Conservation (phyloP, 2,888 invertebrate species). For the Sisyra terminalis region DNA sequence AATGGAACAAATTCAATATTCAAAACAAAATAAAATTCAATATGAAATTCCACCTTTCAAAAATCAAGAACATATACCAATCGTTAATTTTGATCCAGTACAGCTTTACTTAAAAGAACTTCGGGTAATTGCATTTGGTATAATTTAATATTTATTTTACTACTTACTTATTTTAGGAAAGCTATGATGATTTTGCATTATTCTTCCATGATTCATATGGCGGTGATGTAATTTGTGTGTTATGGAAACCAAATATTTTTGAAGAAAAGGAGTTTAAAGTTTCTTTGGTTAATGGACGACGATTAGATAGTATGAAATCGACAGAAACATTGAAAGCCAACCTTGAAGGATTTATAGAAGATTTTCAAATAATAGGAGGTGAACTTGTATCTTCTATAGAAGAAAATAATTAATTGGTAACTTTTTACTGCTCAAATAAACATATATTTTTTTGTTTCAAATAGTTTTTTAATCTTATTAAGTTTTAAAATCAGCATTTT, state of each 20-base stretch:
- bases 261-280: slow-evolving; percentile 52
- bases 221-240: slow-evolving; percentile 66
- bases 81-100: slow-evolving; percentile 64
- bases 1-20: slow-evolving; percentile 28
- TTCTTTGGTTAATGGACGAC: slow-evolving; percentile 36
- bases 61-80: slow-evolving; percentile 36
- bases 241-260: slow-evolving; percentile 60
- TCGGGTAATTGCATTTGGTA: slow-evolving; percentile 34
- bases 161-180: slow-evolving; percentile 32
- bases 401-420: slow-evolving; percentile 7
- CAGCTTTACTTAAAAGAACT: slow-evolving; percentile 53
- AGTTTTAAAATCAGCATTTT: not conserved
- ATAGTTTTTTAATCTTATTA: not conserved
- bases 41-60: not conserved
- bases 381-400: slow-evolving; percentile 45
- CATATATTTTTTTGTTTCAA: slow-evolving; percentile 1
- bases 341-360: slow-evolving; percentile 48
- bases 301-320: slow-evolving; percentile 25
- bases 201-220: slow-evolving; percentile 85
- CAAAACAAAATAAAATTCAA: not conserved
- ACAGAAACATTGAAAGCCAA: slow-evolving; percentile 38
- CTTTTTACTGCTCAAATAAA: slow-evolving; percentile 2
- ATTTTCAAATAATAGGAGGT: slow-evolving; percentile 49
- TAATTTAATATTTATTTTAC: not conserved
- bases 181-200: slow-evolving; percentile 59